A percentile compares a stretch with the other conserved stretches of the same genome.
Conservation (phyloP, 2,797 vertebrate genomes). For the Heterohyrax brucei region DNA sequence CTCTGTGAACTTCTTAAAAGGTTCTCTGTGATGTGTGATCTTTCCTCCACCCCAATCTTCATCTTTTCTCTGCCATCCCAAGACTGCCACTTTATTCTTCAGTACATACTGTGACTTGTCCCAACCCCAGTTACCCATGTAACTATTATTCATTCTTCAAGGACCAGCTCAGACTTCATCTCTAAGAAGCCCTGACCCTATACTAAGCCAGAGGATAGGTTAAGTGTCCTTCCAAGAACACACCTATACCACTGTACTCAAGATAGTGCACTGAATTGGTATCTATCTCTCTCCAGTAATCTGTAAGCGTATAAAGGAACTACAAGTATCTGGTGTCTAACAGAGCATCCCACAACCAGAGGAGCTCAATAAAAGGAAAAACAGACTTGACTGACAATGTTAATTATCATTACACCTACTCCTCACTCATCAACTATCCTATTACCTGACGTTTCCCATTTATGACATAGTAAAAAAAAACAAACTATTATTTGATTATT, state of each 20-base stretch:
- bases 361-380: constrained; percentile 58
- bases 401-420: constrained; percentile 8
- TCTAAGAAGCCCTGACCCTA: constrained; percentile 8
- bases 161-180: neutral
- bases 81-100: constrained; percentile 12
- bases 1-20: neutral
- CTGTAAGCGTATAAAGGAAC: neutral
- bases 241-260: neutral
- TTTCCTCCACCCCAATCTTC: neutral
- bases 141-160: neutral
- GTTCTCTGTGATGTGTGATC: constrained; percentile 4
- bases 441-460: too few species aligned
- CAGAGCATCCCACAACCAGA: neutral
- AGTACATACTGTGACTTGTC: neutral
- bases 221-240: neutral
- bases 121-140: neutral
- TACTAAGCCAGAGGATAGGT: neutral
- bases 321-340: constrained; percentile 44
- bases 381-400: neutral
- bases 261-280: neutral
- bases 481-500: too few species aligned
- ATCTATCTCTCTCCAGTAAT: neutral
- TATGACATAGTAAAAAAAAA: too few species aligned
- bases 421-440: too few species aligned
- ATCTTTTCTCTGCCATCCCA: constrained; percentile 36